Evolutionary conservation across 2,113 vertebrate genomes (phyloP).

Genomic region (Mustelus asterias): DNA sequence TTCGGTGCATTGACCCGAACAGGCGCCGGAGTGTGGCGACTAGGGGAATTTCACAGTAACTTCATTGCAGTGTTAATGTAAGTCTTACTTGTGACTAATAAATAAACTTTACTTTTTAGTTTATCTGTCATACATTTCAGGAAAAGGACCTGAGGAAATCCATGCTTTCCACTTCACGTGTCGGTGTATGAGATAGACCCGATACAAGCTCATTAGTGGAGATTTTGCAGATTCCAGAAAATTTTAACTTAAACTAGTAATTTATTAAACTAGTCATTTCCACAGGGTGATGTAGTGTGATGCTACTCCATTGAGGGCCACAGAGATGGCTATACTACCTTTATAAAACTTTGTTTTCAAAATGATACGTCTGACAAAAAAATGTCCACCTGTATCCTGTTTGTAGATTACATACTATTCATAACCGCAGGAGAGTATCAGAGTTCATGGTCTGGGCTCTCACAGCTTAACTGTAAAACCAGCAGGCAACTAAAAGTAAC

Average conservation of each 20-base stretch:
- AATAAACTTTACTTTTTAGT: too few species aligned
- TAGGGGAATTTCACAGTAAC: too few species aligned
- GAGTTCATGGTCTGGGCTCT: neutral
- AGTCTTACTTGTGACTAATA: too few species aligned
- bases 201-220: neutral
- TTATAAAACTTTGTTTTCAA: neutral
- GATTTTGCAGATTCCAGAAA: neutral
- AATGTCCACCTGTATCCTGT: constrained; percentile 21
- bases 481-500: neutral
- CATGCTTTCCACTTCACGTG: neutral
- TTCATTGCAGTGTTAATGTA: too few species aligned
- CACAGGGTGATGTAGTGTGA: neutral
- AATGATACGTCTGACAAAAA: neutral
- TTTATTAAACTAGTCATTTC: neutral
- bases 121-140: neutral
- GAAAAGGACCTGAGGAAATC: neutral
- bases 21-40: too few species aligned
- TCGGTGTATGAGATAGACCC: neutral
- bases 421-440: neutral
- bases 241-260: neutral
- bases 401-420: neutral
- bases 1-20: too few species aligned
- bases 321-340: neutral
- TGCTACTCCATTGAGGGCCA: neutral
- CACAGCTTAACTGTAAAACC: neutral